phyloP scores from a whole-genome alignment of 2,888 invertebrate species.

The Coelogynopora nodosa region DNA sequence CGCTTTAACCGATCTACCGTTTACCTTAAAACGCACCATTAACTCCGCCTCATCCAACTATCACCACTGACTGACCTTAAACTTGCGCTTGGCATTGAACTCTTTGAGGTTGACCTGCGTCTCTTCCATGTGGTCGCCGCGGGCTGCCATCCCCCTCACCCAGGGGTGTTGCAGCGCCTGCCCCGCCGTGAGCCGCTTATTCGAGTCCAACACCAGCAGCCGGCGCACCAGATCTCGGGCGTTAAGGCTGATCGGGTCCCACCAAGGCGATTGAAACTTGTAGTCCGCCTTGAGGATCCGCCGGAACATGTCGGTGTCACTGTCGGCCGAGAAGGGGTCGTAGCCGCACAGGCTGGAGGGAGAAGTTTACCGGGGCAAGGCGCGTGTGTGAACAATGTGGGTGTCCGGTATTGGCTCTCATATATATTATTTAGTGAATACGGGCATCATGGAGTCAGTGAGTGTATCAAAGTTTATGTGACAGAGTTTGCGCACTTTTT shows the following conservation, averaged over 20 bases:
- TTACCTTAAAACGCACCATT: no score
- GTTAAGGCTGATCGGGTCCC: constrained; percentile 59
- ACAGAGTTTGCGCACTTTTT: no score
- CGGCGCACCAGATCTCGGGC: constrained; percentile 57
- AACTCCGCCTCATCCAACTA: no score
- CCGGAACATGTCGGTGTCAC: constrained; percentile 56
- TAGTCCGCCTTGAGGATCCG: constrained; percentile 58
- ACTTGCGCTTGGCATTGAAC: constrained; percentile 57
- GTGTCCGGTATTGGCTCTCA: no score
- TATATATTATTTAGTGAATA: no score
- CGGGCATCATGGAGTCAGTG: no score
- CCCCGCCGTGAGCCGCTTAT: constrained; percentile 53
- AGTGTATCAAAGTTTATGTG: no score
- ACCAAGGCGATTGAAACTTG: constrained; percentile 56
- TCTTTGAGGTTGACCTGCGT: constrained; percentile 57
- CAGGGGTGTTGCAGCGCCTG: constrained; percentile 57
- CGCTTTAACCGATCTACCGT: no score
- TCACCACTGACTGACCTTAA: background rate
- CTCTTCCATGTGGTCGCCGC: constrained; percentile 53
- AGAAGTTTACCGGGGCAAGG: background rate
- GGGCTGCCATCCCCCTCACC: constrained; percentile 55
- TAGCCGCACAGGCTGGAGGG: constrained; percentile 57
- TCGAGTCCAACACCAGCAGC: constrained; percentile 53
- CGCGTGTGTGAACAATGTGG: no score
- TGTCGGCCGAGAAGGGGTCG: constrained; percentile 60